A percentile compares a stretch with the other conserved stretches of the same genome.
Evolutionary conservation across 2,113 vertebrate species (phyloP).

Genomic region (Pollimyrus isidori): DNA sequence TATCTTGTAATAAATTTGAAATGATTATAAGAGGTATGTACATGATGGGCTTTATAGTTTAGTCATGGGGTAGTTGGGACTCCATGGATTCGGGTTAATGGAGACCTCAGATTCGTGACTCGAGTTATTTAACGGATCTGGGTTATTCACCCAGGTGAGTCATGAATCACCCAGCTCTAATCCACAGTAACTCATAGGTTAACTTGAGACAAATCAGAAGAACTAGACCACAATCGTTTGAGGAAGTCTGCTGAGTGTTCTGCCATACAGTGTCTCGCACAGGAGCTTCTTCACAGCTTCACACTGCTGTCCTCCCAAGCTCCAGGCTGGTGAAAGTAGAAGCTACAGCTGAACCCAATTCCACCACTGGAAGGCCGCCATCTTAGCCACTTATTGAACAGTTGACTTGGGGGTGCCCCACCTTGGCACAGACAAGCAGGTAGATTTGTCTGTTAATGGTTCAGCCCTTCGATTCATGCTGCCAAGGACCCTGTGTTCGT

Average conservation of each 20-base stretch:
- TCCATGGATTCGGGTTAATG: too few relatives aligned
- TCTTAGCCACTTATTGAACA: background rate
- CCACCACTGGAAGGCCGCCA: background rate
- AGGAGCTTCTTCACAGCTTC: background rate
- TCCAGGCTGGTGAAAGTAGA: background rate
- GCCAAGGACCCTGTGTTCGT: background rate
- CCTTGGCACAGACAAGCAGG: background rate
- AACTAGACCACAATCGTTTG: background rate
- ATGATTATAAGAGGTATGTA: too few relatives aligned
- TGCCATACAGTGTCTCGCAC: background rate
- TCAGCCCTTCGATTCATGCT: background rate
- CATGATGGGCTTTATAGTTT: too few relatives aligned
- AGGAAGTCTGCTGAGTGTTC: background rate
- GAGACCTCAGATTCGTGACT: too few relatives aligned
- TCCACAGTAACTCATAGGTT: background rate
- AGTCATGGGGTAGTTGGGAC: too few relatives aligned
- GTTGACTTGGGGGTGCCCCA: background rate
- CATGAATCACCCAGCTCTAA: background rate
- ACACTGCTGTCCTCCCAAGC: background rate
- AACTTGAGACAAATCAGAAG: background rate
- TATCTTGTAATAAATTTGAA: too few relatives aligned
- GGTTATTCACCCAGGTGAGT: too few relatives aligned
- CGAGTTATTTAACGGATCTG: too few relatives aligned
- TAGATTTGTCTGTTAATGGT: background rate
- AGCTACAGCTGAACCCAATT: background rate